phyloP scores from a whole-genome alignment of 2,888 invertebrate species.

The Anticlea derivata region DNA sequence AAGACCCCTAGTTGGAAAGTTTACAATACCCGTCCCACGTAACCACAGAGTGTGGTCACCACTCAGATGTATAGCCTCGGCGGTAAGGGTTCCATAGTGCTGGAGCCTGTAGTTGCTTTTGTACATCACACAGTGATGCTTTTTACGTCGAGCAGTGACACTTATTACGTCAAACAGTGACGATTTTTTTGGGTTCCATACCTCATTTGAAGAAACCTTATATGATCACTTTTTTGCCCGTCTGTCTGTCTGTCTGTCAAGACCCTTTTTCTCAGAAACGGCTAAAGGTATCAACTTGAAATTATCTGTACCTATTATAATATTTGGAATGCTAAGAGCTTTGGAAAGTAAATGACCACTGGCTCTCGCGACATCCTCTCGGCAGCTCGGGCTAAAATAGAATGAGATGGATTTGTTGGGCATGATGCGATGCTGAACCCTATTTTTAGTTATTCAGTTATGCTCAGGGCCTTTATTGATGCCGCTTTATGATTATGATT shows the following conservation, averaged over 20 bases:
- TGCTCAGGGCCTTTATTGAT: not conserved
- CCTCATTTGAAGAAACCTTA: too few relatives aligned
- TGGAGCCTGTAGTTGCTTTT: not conserved
- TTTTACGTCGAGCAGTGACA: too few relatives aligned
- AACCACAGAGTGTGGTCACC: slow-evolving; percentile 15
- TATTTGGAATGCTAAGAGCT: too few relatives aligned
- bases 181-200: too few relatives aligned
- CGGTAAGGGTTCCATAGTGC: slow-evolving; percentile 5
- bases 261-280: too few relatives aligned
- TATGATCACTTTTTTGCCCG: too few relatives aligned
- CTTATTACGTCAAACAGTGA: too few relatives aligned
- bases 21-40: slow-evolving; percentile 1
- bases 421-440: not conserved
- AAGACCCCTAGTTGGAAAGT: not conserved
- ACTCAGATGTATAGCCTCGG: slow-evolving; percentile 1
- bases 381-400: slow-evolving; percentile 9
- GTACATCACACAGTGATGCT: not conserved
- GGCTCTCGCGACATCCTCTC: not conserved
- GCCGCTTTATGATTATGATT: not conserved
- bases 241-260: too few relatives aligned
- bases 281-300: too few relatives aligned
- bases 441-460: not conserved
- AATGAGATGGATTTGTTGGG: slow-evolving; percentile 6
- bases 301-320: too few relatives aligned
- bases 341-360: not conserved